Conservation (phyloP, 2,113 vertebrate species). For the Neofelis nebulosa region DNA sequence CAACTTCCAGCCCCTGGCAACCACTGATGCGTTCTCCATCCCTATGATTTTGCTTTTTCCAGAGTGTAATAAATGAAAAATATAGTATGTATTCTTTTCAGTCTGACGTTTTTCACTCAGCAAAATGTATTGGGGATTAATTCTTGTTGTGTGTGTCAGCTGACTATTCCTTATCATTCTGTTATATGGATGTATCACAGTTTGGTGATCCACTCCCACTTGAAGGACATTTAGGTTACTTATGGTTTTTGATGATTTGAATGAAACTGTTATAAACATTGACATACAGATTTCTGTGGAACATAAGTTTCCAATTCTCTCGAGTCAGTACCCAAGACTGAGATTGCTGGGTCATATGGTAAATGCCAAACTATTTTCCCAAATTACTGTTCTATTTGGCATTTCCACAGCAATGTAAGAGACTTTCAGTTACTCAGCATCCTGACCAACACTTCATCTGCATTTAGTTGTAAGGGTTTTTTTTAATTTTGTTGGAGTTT, state of each 20-base stretch:
- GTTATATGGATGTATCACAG: not conserved
- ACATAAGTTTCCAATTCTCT: not conserved
- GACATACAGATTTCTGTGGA: not conserved
- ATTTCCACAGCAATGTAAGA: not conserved
- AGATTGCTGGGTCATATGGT: not conserved
- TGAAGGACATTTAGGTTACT: not conserved
- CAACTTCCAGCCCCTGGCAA: not conserved
- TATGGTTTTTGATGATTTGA: not conserved
- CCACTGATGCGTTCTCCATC: not conserved
- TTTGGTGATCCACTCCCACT: not conserved
- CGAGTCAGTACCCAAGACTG: not conserved
- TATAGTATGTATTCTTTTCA: not conserved
- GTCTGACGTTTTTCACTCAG: not conserved
- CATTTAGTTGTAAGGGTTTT: not conserved
- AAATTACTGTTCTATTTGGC: not conserved
- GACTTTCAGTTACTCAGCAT: not conserved
- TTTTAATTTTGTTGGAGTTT: not conserved
- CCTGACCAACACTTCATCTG: not conserved
- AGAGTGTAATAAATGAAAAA: not conserved
- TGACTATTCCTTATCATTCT: not conserved
- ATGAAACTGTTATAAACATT: not conserved
- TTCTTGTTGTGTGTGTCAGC: not conserved
- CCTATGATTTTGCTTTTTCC: not conserved
- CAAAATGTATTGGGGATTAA: not conserved
- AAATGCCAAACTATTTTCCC: not conserved